Base-by-base conservation (phyloP, 1,140 invertebrate species). In the Drosophila yakuba region DNA sequence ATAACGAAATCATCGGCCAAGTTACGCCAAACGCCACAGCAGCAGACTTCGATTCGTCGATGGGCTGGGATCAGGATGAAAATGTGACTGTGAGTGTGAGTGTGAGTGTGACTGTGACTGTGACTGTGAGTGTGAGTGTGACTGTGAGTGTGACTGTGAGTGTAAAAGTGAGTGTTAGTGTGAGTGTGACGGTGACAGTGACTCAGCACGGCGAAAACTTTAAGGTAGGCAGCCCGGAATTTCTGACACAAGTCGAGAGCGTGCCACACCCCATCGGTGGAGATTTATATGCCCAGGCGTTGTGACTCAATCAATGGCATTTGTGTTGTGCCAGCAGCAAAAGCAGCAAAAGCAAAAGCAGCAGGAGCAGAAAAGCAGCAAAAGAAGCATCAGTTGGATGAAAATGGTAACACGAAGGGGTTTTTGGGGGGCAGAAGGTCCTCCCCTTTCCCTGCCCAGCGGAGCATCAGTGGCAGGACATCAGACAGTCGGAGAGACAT, bases 221-320 rank as follows among this genome's bases (percentile, higher is more conserved):
- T 86, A 86, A 86, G 82, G 82, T 86, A 86, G 81, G 82, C 82
- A 86, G 58, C 54, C 48, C 60, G 56, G 66, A 71, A 58, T 71
- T 51, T 57, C 68, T 72, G 66, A 36, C 55, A 59, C 73, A 56
- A 66, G 72, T 45, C 56, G 48, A 78, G 50, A 77, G 51, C 80
- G 69, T 86, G 79, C 76, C 83, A 86, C 76, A 82, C 84, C 83
- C 84, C 83, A 89, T 86, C 80, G 78, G 84, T 86, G 84, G 66
- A 89, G 83, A 86, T 86, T 86, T 86, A 86, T 88, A 88, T 88
- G 84, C 84, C 84, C 84, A 84, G 76, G 83, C 83, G 83, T 89
- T 88, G 83, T 88, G 83, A 88, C 83, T 88, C 83, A 88, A 88
- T 88, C 83, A 88, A 88, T 88, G 83, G 84, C 83, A 89, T 88